Percentiles rank a stretch among this genome's conserved stretches.
Evolutionary conservation across 2,888 invertebrate genomes (phyloP).

Genomic region (Andrena trimmerana): DNA sequence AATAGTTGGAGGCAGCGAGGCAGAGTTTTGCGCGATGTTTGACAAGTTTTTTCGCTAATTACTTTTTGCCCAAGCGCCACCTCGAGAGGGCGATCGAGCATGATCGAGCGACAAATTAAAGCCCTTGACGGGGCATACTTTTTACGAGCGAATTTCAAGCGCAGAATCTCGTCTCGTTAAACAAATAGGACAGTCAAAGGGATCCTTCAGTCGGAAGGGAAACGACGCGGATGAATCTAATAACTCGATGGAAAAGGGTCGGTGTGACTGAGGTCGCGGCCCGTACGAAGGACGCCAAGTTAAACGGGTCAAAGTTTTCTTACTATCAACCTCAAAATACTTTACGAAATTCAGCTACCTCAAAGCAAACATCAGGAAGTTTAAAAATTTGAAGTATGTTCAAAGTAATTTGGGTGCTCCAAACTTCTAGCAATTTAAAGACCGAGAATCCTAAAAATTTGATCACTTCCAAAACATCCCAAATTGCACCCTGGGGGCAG

Average conservation of each 20-base stretch:
- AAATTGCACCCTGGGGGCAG: too few species aligned
- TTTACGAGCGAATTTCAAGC: constrained; percentile 23
- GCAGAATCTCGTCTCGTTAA: constrained; percentile 41
- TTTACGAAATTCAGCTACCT: too few species aligned
- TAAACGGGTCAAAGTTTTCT: constrained; percentile 8
- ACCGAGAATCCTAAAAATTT: too few species aligned
- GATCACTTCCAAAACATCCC: too few species aligned
- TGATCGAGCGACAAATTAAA: constrained; percentile 42
- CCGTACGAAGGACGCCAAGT: neutral
- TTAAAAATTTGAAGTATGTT: too few species aligned
- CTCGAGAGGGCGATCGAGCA: constrained; percentile 22
- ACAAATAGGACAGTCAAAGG: constrained; percentile 52
- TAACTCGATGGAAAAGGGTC: constrained; percentile 36
- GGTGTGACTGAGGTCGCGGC: neutral
- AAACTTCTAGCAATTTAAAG: too few species aligned
- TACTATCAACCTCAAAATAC: neutral
- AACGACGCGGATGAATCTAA: constrained; percentile 46
- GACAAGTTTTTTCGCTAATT: neutral
- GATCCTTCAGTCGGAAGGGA: constrained; percentile 19
- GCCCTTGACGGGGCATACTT: constrained; percentile 17
- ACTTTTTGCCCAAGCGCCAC: neutral
- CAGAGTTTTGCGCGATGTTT: constrained; percentile 2
- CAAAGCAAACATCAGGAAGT: too few species aligned
- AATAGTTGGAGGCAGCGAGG: too few species aligned
- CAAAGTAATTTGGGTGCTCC: too few species aligned